Evolutionary conservation across 2,888 invertebrate genomes (phyloP).

Genomic region (Drosophila helvetica): DNA sequence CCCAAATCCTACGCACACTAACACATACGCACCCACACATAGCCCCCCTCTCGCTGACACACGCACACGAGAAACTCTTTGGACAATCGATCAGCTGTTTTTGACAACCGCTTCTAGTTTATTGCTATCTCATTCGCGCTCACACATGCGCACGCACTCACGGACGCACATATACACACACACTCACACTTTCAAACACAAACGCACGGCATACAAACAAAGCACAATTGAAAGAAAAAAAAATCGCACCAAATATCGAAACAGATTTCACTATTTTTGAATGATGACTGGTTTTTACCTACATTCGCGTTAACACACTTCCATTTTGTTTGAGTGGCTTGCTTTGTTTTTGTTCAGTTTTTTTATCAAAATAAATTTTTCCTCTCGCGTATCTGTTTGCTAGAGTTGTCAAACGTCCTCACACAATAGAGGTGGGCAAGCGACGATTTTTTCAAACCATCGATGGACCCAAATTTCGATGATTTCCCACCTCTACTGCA

Average conservation of each 20-base stretch:
- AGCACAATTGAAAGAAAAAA: slow-evolving; percentile 47
- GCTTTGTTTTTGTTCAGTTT: slow-evolving; percentile 28
- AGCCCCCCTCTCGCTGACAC: neutral
- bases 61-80: neutral
- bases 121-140: slow-evolving; percentile 53
- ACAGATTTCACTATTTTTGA: slow-evolving; percentile 9
- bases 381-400: neutral
- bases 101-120: slow-evolving; percentile 47
- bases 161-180: slow-evolving; percentile 8
- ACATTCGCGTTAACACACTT: slow-evolving; percentile 73
- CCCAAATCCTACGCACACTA: neutral
- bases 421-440: too few species aligned
- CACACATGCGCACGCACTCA: slow-evolving; percentile 49
- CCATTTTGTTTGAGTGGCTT: slow-evolving; percentile 47
- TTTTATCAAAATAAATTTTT: slow-evolving; percentile 18
- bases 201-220: slow-evolving; percentile 44
- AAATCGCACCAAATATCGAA: slow-evolving; percentile 20
- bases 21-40: slow-evolving; percentile 17
- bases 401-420: too few species aligned
- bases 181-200: slow-evolving; percentile 33
- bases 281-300: slow-evolving; percentile 40
- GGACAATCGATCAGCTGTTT: slow-evolving; percentile 45
- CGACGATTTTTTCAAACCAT: too few species aligned
- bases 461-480: too few species aligned
- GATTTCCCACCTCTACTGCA: too few species aligned